Evolutionary conservation across 2,797 vertebrate genomes (phyloP).

Genomic region (Sphenopsis melanotis): DNA sequence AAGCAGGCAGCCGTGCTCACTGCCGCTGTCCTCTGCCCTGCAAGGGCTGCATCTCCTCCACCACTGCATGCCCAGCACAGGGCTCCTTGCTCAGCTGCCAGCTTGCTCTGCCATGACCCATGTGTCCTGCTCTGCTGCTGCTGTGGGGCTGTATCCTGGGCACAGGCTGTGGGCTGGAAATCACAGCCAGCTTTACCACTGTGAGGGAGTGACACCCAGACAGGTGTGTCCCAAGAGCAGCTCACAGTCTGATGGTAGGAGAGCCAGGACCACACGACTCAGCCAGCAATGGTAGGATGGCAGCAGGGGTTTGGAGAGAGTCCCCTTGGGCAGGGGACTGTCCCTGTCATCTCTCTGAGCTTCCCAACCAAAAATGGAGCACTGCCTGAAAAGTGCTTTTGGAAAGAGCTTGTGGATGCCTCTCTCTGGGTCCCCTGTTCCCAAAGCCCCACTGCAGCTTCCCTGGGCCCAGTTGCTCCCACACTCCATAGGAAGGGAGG

Average conservation of each 20-base stretch:
- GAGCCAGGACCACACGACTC: not conserved
- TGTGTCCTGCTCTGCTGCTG: not conserved
- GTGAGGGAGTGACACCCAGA: rapidly evolving
- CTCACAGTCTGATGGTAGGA: not conserved
- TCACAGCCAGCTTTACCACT: not conserved
- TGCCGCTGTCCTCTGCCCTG: not conserved
- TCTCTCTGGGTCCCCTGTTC: not conserved
- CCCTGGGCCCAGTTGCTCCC: not conserved
- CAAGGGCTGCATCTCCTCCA: not conserved
- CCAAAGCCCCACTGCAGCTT: not conserved
- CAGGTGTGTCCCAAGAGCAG: not conserved
- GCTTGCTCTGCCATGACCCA: not conserved
- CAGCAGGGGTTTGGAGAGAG: not conserved
- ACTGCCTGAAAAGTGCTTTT: not conserved
- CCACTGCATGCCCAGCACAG: rapidly evolving
- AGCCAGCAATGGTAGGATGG: rapidly evolving
- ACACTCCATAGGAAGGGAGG: rapidly evolving
- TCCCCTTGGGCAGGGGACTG: not conserved
- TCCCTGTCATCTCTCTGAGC: not conserved
- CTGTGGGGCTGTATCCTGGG: not conserved
- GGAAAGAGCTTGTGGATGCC: not conserved
- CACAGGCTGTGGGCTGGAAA: not conserved
- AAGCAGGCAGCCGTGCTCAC: not conserved
- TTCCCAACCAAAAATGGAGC: not conserved
- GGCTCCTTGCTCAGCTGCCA: not conserved